phyloP scores from a whole-genome alignment of 2,113 vertebrate species.

The Pampusana beccarii region DNA sequence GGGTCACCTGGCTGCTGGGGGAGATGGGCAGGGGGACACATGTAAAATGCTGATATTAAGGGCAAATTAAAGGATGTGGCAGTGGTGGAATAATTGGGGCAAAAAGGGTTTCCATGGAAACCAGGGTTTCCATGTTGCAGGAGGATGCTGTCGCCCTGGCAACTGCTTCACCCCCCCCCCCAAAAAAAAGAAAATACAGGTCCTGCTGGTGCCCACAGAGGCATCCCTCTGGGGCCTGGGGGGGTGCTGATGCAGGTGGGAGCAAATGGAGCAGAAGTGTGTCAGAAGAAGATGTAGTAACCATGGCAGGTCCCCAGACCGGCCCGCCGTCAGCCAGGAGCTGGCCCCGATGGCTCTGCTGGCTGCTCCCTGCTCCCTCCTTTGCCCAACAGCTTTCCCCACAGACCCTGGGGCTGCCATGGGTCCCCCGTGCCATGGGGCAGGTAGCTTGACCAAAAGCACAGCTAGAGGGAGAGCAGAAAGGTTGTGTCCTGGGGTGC shows the following conservation, averaged over 20 bases:
- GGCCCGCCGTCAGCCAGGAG: background rate
- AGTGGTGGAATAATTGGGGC: slow-evolving; percentile 74
- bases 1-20: background rate
- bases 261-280: slow-evolving; percentile 20
- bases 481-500: background rate
- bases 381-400: accelerated
- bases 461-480: background rate
- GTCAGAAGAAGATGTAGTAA: slow-evolving; percentile 9
- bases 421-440: background rate
- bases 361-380: background rate
- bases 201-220: slow-evolving; percentile 69
- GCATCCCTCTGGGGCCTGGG: background rate
- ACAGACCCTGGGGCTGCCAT: accelerated
- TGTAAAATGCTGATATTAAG: background rate
- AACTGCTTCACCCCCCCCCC: slow-evolving; percentile 59
- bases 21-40: background rate
- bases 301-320: background rate
- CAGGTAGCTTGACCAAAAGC: background rate
- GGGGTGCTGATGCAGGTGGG: background rate
- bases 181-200: slow-evolving; percentile 41
- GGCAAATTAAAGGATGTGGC: slow-evolving; percentile 6
- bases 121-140: slow-evolving; percentile 69
- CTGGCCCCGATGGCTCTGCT: slow-evolving; percentile 3
- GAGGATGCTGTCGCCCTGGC: slow-evolving; percentile 75
- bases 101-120: slow-evolving; percentile 81